Evolutionary conservation across 2,113 vertebrate genomes (phyloP), one percentile per base, ranked within the genome.

Genomic region (Thalassoma bifasciatum): DNA sequence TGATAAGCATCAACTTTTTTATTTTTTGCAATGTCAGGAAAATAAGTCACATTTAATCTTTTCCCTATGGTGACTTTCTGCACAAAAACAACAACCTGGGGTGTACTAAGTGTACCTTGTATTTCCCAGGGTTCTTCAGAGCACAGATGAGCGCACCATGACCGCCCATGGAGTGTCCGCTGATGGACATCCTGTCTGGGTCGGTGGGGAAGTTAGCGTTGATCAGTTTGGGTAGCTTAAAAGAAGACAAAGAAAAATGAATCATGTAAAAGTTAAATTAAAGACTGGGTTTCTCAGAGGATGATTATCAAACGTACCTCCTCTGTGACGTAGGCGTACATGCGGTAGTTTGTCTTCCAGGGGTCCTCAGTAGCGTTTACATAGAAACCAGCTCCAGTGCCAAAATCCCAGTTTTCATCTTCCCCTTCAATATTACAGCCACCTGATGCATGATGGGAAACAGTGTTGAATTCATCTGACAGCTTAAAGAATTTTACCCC

Each of bases 361-460:
- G 95, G 97, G 0, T 98, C 96, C 87, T 98, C 92, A 14, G 96
- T 97, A 68, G 97, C 95, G 66, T 99, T 91, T 14, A 99, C 94
- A 12, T 98, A 99, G 89, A 99, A 99, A 3, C 98, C 96, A 38
- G 98, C 98, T 38, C 98, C 97, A 0, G 96, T 97, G 60, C 98
- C 98, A 16, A 99, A 98, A 79, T 99, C 98, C 98, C 97, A 99
- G 92, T 92, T 96, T 30, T 99, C 97, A 0, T 99, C 97, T 87
- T 99, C 97, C 12, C 97, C 97, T 84, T 97, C 95, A 62, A 99
- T 95, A 88, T 86, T 94, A 79, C 97, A 99, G 83, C 96, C 96
- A 60, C 98, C 98, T 99, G 68, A 57, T 16, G 72, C 9, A 59
- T 24, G 65, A 72, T 8, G 40, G 47, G 54, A 66, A 51, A 44